Base-by-base conservation (phyloP, 2,113 vertebrate genomes). In the Ahaetulla prasina region DNA sequence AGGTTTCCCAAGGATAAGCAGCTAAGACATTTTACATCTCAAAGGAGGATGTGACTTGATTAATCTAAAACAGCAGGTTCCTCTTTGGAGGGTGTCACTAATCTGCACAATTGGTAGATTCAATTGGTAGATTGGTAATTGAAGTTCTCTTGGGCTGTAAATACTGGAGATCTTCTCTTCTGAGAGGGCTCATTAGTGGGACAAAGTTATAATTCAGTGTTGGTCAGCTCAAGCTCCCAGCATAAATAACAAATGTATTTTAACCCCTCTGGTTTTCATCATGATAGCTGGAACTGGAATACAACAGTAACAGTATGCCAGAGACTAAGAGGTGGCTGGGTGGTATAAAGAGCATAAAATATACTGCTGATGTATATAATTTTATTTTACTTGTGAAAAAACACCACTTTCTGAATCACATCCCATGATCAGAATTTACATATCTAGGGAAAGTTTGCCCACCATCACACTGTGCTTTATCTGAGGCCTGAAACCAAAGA, bases 41-140 rank as follows among this genome's bases (percentile, higher is more conserved):
- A 94, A 53, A 96, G 94, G 95, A 96, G 94, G 92, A 94, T 92
- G 94, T 95, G 92, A 95, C 96, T 94, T 96, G 93, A 96, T 90
- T 97, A 96, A 97, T 97, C 92, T 95, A 96, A 97, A 86, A 96
- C 95, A 97, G 95, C 96, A 96, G 94, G 92, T 97, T 96, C 95
- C 96, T 94, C 95, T 94, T 96, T 94, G 91, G 95, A 96, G 93
- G 95, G 95, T 95, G 95, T 96, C 95, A 96, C 95, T 96, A 97
- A 96, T 96, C 95, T 94, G 87, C 23, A 96, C 96, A 96, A 96
- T 96, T 96, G 96, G 95, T 97, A 93, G 96, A 96, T 96, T n/a
- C 96, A 96, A 96, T 96, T 96, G 96, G 95, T 97, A 93, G 96
- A 96, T 96, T n/a, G n/a, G 95, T 96, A 97, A 96, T 96, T 96